Evolutionary conservation across 2,888 invertebrate genomes (phyloP).

Genomic region (Eurois occulta): DNA sequence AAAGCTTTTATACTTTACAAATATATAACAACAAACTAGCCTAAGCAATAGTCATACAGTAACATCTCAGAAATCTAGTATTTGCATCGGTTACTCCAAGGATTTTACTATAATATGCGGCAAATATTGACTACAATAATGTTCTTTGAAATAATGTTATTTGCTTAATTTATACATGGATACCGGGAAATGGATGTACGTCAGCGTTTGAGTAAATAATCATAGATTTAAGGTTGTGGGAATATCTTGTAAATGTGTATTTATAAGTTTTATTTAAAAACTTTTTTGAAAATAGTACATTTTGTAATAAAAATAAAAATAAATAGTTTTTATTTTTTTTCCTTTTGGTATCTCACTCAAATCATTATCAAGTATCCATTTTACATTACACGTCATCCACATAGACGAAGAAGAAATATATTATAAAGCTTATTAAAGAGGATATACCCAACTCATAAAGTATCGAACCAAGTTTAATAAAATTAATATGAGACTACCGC

Average conservation of each 20-base stretch:
- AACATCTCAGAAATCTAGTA: constrained; percentile 39
- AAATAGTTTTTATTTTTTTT: too few species aligned
- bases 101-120: constrained; percentile 53
- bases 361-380: too few species aligned
- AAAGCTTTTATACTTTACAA: constrained; percentile 15
- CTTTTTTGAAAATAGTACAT: too few species aligned
- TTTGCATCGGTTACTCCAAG: constrained; percentile 64
- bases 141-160: constrained; percentile 54
- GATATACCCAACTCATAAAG: too few species aligned
- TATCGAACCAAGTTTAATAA: too few species aligned
- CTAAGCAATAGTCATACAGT: constrained; percentile 9
- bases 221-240: neutral
- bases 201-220: constrained; percentile 25
- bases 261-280: neutral
- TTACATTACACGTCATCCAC: too few species aligned
- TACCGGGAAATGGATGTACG: constrained; percentile 33
- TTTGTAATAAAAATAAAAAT: too few species aligned
- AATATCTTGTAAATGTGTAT: too few species aligned
- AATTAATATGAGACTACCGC: too few species aligned
- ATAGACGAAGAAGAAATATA: too few species aligned
- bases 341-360: too few species aligned
- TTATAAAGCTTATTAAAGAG: too few species aligned
- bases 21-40: constrained; percentile 20
- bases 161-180: constrained; percentile 43
- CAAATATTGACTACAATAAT: constrained; percentile 58